Base-by-base conservation (phyloP, 2,888 invertebrate species). In the Idaea biselata region DNA sequence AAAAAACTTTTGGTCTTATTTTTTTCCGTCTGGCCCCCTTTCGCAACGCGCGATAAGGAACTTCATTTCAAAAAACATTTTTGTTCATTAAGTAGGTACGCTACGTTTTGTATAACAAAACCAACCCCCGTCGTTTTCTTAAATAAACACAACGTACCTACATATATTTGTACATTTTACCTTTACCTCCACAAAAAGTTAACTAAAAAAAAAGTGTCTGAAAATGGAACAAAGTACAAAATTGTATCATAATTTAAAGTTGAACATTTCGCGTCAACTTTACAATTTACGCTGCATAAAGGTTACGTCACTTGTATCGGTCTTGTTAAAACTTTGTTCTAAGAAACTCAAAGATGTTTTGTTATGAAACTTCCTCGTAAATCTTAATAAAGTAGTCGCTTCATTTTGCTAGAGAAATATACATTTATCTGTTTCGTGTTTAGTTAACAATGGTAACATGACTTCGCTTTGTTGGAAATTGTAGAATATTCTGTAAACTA, bases 291-390 rank as follows among this genome's bases (percentile, higher is more conserved):
- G 60, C 61, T 61, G 54, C 60, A 65, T 65, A 61, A 63, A 62
- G 25, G 61, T 61, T 59, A 62, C 64, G 62, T 62, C 62, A 63
- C 62, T 70, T 56, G 56, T 56, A 65, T 64, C 57, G 54, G 61
- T 17, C 62, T 69, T 64, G 63, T 67, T 65, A 60, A 59, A 63
- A 65, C 56, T 63, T 65, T 55, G 61, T 61, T 18, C 25, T 11
- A 57, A 63, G 58, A 59, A 17, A 60, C 54, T 67, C 44, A 58
- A 25, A 25, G 53, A 54, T 25, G 58, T 57, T 65, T 65, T 55
- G 31, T 18, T 60, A 25, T n/a, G 18, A 31, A 54, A 18, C 56
- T 56, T 56, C 56, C 56, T 56, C 18, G n/a, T 54, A 16, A 56
- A 59, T 55, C 16, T 56, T 56, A 17, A 53, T 53, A 59, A 33